phyloP scores from a whole-genome alignment of 2,113 vertebrate genomes.

The Pseudorasbora parva region DNA sequence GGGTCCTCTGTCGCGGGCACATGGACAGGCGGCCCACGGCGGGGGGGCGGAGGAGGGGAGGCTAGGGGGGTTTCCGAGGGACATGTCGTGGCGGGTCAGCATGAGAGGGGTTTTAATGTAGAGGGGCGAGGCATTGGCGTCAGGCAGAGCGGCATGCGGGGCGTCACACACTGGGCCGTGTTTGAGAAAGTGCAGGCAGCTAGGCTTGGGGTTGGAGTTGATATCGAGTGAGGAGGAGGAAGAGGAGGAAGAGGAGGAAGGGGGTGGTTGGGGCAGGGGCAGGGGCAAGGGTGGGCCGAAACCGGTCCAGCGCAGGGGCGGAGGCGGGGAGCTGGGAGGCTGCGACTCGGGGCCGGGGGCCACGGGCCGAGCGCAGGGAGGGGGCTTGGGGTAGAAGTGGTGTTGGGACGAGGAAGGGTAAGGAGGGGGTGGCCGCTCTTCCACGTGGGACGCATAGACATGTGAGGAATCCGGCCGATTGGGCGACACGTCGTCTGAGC shows the following conservation, averaged over 20 bases:
- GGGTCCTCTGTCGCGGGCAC: constrained; percentile 86
- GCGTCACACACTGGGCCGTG: constrained; percentile 75
- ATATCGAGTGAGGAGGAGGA: constrained; percentile 82
- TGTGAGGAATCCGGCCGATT: constrained; percentile 85
- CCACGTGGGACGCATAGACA: constrained; percentile 75
- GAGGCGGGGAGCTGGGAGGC: constrained; percentile 73
- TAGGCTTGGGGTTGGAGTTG: constrained; percentile 82
- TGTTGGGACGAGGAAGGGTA: constrained; percentile 74
- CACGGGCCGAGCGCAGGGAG: constrained; percentile 76
- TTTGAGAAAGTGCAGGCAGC: constrained; percentile 83
- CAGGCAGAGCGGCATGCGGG: constrained; percentile 71
- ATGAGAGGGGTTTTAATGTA: constrained; percentile 81
- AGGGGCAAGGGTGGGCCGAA: constrained; percentile 76
- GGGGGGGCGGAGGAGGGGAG: constrained; percentile 78
- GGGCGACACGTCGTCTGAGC: constrained; percentile 82
- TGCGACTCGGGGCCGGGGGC: constrained; percentile 79
- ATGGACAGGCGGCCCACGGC: constrained; percentile 85
- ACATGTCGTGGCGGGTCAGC: constrained; percentile 80
- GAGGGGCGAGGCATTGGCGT: constrained; percentile 77
- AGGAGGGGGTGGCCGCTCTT: constrained; percentile 76
- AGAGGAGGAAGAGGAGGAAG: constrained; percentile 75
- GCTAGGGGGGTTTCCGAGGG: constrained; percentile 79
- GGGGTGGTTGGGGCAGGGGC: constrained; percentile 72
- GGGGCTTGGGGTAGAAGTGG: constrained; percentile 75
- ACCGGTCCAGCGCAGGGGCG: constrained; percentile 77